Evolutionary conservation across 1,140 invertebrate genomes (phyloP).

Genomic region (Andricus grossulariae): DNA sequence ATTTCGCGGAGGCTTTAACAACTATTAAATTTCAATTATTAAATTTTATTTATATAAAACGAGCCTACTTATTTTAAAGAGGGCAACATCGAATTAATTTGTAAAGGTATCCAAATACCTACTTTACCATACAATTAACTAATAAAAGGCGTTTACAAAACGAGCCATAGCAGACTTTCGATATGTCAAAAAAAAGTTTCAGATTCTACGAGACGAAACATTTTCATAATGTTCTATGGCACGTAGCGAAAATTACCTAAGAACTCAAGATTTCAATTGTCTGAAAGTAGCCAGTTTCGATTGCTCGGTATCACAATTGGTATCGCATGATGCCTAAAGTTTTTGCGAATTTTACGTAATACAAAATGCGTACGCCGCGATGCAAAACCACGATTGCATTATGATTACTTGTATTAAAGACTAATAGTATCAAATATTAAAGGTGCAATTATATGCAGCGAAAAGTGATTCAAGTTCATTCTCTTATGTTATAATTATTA

Average conservation of each 20-base stretch:
- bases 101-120: slow-evolving; percentile 2
- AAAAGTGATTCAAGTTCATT: background rate
- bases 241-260: background rate
- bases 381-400: slow-evolving; percentile 9
- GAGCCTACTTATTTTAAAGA: slow-evolving; percentile 8
- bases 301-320: slow-evolving; percentile 17
- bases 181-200: background rate
- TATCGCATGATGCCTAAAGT: slow-evolving; percentile 10
- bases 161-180: background rate
- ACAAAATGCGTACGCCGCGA: slow-evolving; percentile 2
- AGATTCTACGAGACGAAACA: background rate
- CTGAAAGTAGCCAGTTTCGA: background rate
- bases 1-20: background rate
- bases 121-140: background rate
- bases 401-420: background rate
- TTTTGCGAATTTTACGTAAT: background rate
- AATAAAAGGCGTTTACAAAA: background rate
- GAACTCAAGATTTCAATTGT: background rate
- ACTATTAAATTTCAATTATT: background rate
- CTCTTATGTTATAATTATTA: background rate
- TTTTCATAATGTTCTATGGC: background rate
- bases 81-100: slow-evolving; percentile 19
- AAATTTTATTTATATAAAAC: slow-evolving; percentile 23
- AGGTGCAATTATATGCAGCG: background rate
- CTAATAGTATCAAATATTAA: background rate